Percentiles rank a stretch among this genome's conserved stretches.
phyloP scores from a whole-genome alignment of 2,797 vertebrate genomes.

The Chaetophractus vellerosus region DNA sequence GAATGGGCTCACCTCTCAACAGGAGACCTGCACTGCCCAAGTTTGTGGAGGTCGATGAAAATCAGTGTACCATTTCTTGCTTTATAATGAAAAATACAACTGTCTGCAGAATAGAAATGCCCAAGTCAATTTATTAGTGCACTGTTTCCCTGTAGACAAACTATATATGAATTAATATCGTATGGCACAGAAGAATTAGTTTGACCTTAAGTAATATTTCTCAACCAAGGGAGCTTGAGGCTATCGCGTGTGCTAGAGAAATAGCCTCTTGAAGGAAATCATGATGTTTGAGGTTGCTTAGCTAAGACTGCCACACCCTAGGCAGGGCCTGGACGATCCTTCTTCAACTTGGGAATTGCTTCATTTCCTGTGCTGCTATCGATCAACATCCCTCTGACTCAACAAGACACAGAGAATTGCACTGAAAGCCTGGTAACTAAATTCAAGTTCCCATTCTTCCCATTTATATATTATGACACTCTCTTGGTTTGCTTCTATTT shows the following conservation, averaged over 20 bases:
- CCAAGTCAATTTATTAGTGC: neutral
- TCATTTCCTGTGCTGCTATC: neutral
- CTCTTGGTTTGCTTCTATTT: neutral
- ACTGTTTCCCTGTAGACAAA: neutral
- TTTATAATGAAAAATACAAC: slow-evolving; percentile 9
- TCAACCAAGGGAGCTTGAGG: neutral
- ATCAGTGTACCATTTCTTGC: neutral
- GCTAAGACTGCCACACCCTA: neutral
- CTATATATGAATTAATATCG: neutral
- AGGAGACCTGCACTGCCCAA: neutral
- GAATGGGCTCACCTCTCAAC: neutral
- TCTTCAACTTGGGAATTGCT: neutral
- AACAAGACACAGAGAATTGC: neutral
- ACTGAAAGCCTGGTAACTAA: neutral
- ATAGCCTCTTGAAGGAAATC: neutral
- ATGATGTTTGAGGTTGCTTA: neutral
- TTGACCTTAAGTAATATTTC: neutral
- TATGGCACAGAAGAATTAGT: neutral
- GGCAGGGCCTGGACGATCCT: neutral
- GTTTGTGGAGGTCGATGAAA: neutral
- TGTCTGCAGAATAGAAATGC: slow-evolving; percentile 8
- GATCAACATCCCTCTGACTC: neutral
- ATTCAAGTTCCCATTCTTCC: neutral
- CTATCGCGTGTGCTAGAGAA: neutral
- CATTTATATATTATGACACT: neutral